These are phyloP conservation scores for Pocillopora damicornis DNA, from an alignment of 64 coral and sea anemone genomes.

Conservation along the genomic window DNA sequence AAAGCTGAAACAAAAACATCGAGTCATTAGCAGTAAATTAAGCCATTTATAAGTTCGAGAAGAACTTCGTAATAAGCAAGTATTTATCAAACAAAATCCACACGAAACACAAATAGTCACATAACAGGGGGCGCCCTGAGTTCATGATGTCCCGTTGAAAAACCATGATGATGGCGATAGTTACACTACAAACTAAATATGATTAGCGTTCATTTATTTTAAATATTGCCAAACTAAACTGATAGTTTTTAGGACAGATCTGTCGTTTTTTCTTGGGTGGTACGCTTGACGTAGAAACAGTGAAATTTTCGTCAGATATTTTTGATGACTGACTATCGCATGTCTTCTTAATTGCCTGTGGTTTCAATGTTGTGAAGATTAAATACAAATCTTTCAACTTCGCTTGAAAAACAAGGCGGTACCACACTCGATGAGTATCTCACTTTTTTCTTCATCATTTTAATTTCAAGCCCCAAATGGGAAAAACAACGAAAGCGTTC, in stretches of 20 bases:
- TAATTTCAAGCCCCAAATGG: not conserved
- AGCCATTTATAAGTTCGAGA: not conserved
- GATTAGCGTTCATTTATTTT: too few relatives aligned
- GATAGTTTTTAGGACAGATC: not conserved
- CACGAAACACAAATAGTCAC: not conserved
- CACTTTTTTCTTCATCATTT: not conserved
- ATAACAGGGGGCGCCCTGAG: not conserved
- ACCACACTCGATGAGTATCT: not conserved
- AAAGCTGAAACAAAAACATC: not conserved
- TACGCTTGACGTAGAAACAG: not conserved
- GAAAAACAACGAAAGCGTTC: not conserved
- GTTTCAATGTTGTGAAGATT: slow-evolving; percentile 15
- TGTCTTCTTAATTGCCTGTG: not conserved
- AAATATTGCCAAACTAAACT: too few relatives aligned
- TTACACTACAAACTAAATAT: not conserved
- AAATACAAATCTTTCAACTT: not conserved
- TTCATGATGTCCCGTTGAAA: not conserved
- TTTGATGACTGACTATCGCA: not conserved
- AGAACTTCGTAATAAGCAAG: not conserved
- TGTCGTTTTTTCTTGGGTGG: not conserved
- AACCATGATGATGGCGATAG: not conserved
- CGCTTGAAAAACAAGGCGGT: not conserved
- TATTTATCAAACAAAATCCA: not conserved
- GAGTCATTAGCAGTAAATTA: not conserved
- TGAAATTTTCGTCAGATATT: not conserved